These are phyloP conservation scores for Pristionchus mayeri DNA, from an alignment of 2,888 invertebrate genomes.

Conservation along the genomic window DNA sequence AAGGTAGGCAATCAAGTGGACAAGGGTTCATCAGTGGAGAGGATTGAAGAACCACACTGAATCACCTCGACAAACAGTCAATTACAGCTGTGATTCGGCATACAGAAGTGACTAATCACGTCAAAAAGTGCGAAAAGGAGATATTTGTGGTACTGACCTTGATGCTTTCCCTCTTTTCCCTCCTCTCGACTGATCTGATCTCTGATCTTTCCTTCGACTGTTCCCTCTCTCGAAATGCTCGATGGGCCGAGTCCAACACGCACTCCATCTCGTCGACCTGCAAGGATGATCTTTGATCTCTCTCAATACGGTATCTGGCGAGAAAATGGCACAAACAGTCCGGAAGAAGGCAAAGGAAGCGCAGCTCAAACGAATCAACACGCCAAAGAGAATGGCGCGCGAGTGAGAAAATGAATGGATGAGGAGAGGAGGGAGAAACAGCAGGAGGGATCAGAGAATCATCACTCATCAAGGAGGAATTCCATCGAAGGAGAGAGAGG, in stretches of 20 bases:
- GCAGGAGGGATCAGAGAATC: not conserved
- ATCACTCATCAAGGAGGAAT: constrained; percentile 35
- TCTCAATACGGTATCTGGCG: too few relatives aligned
- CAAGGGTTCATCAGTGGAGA: not conserved
- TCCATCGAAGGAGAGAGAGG: constrained; percentile 4
- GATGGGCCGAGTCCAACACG: constrained; percentile 30
- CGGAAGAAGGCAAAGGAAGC: too few relatives aligned
- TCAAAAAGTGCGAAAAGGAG: not conserved
- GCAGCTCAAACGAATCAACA: not conserved
- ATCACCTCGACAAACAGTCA: not conserved
- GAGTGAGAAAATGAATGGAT: constrained; percentile 28
- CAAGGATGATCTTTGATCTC: constrained; percentile 16
- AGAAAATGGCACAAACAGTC: not conserved
- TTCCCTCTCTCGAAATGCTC: constrained; percentile 28
- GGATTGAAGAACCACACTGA: not conserved
- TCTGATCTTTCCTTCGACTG: constrained; percentile 11
- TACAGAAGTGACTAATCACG: not conserved
- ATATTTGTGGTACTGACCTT: not conserved
- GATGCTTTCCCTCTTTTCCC: constrained; percentile 3
- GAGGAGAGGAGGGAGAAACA: constrained; percentile 16
- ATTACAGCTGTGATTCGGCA: not conserved
- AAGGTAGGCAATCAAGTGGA: constrained; percentile 12
- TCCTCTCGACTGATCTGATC: constrained; percentile 4
- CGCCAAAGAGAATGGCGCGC: constrained; percentile 15
- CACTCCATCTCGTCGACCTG: constrained; percentile 42